Base-by-base conservation (phyloP, 2,888 invertebrate species). In the Hoplodrina blanda region DNA sequence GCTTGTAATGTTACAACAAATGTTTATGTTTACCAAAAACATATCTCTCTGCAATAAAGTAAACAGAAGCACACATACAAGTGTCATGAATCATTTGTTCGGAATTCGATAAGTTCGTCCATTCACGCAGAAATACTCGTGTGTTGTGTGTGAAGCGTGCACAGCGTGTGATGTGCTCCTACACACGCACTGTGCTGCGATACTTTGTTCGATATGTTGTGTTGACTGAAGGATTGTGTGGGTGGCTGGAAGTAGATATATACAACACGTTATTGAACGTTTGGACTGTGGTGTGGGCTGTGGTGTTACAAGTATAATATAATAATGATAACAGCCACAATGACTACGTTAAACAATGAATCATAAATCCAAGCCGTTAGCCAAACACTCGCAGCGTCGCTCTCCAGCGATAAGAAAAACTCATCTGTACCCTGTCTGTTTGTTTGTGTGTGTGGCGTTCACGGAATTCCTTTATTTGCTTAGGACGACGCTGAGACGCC, bases 381-480 rank as follows among this genome's bases (percentile, higher is more conserved):
- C 44, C 60, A 61, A 60, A 76, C 77, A 71, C 30, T 37, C 65
- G 15, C 19, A 49, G 57, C 61, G 17, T 11, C 17, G 46, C 50
- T n/a, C 63, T 37, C 46, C 46, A 5, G 17, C 55, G 80, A 82
- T 80, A 82, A 82, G 68, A 82, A 82, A 73, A 73, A 69, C 76
- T 66, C 81, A 72, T 76, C 73, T 73, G 66, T 73, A 66, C 64
- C 60, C 56, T 57, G 49, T 73, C 60, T 82, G 71, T 70, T 46
- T 80, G 80, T 69, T 65, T 75, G 70, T 76, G 75, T 71, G 75
- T 69, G 73, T 55, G 76, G 77, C 72, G 62, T 60, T 59, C 57
- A 63, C 64, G 68, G 73, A 65, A 75, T 71, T 80, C 73, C 68
- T 73, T 46, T 82, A 79, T 83, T 83, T 83, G 61, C 59, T 81